Conservation (phyloP, 2,113 vertebrate species). For the Hemibagrus wyckioides region DNA sequence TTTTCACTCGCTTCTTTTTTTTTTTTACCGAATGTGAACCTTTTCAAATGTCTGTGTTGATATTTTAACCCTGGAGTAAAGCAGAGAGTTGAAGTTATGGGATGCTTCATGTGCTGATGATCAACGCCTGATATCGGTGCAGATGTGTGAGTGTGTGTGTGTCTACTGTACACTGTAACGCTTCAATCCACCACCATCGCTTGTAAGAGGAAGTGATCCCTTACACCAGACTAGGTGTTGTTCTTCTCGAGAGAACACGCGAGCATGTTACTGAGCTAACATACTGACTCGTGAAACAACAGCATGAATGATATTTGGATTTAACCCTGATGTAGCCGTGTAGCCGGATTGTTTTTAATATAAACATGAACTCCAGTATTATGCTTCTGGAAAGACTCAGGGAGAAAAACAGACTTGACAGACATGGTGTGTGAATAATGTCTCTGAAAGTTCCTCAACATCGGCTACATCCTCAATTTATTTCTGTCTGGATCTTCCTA, state of each 20-base stretch:
- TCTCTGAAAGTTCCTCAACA: neutral
- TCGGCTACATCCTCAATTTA: neutral
- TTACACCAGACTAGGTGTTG: neutral
- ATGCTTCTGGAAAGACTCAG: neutral
- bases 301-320: neutral
- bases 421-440: too few relatives aligned
- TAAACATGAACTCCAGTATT: neutral
- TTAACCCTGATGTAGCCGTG: neutral
- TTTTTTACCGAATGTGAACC: neutral
- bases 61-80: neutral
- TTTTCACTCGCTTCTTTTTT: neutral
- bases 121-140: too few relatives aligned
- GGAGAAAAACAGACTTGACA: too few relatives aligned
- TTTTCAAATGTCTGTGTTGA: neutral
- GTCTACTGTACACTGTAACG: neutral
- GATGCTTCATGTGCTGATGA: neutral
- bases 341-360: neutral
- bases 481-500: neutral
- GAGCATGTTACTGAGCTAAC: neutral
- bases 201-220: neutral
- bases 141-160: neutral
- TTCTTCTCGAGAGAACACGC: neutral
- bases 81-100: neutral
- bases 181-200: too few relatives aligned
- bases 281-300: neutral